Conservation (phyloP, 1,140 invertebrate species). For the Drosophila teissieri region DNA sequence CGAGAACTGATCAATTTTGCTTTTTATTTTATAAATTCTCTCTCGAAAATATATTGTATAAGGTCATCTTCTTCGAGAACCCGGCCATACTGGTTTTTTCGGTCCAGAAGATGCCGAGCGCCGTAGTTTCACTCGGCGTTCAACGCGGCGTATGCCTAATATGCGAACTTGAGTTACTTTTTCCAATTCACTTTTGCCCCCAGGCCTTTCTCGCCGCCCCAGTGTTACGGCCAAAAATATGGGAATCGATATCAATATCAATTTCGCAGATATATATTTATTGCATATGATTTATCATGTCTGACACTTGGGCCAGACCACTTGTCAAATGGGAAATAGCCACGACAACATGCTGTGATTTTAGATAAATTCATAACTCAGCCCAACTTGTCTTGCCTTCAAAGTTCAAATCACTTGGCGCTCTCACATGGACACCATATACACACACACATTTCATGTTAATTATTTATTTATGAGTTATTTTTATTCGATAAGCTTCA, state of each 20-base stretch:
- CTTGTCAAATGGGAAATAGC: conserved; percentile 73
- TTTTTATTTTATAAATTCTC: conserved; percentile 43
- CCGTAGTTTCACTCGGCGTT: conserved; percentile 34
- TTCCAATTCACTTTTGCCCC: conserved; percentile 36
- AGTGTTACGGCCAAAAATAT: conserved; percentile 2
- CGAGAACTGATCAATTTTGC: conserved; percentile 42
- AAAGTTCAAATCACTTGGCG: conserved; percentile 82
- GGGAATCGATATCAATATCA: conserved; percentile 10
- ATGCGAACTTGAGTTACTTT: conserved; percentile 21
- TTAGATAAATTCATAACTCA: conserved; percentile 82
- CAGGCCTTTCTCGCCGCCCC: conserved; percentile 34
- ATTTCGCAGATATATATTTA: conserved; percentile 45
- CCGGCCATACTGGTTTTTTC: conserved; percentile 43
- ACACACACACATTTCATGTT: conserved; percentile 51
- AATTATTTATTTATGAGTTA: conserved; percentile 82
- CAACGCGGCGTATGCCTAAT: conserved; percentile 48
- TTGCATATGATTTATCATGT: conserved; percentile 76
- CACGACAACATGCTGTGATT: conserved; percentile 72
- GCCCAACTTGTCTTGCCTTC: conserved; percentile 81
- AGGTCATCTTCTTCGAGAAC: conserved; percentile 54
- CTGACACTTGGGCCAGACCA: conserved; percentile 82
- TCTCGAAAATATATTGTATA: conserved; percentile 45
- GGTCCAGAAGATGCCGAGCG: conserved; percentile 39
- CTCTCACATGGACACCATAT: conserved; percentile 14
- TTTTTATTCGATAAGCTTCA: conserved; percentile 78